These are phyloP conservation scores for Alexandromys fortis DNA, from an alignment of 2,113 vertebrate species.

Conservation along the genomic window DNA sequence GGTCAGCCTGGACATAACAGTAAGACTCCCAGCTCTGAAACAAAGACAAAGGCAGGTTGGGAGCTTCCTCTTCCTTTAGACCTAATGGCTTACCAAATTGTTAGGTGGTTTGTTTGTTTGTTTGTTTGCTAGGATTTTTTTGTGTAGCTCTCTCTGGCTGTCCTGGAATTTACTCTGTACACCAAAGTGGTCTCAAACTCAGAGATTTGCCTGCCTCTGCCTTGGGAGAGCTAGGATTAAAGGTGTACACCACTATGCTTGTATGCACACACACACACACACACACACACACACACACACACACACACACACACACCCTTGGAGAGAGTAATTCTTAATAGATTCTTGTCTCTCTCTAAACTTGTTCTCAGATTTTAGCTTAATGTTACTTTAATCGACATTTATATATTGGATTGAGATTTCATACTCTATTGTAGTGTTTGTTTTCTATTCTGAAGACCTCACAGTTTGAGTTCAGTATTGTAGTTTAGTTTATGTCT, in stretches of 20 bases:
- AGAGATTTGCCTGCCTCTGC: background rate
- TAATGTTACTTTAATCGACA: background rate
- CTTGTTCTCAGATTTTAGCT: slow-evolving; percentile 38
- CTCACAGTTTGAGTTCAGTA: slow-evolving; percentile 5
- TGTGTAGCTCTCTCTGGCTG: background rate
- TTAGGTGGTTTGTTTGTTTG: background rate
- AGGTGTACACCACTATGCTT: background rate
- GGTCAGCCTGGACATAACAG: background rate
- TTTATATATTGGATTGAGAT: background rate
- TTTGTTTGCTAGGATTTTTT: background rate
- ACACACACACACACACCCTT: background rate
- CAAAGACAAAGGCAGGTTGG: background rate
- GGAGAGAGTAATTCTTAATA: background rate
- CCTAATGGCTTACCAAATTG: background rate
- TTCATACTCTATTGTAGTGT: background rate
- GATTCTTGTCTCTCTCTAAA: slow-evolving; percentile 47
- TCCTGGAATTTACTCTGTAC: background rate
- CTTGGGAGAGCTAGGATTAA: background rate
- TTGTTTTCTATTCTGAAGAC: background rate
- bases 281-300: background rate
- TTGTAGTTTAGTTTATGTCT: slow-evolving; percentile 38
- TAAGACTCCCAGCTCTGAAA: background rate
- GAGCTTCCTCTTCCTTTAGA: background rate
- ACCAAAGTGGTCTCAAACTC: background rate
- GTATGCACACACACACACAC: background rate